A percentile compares a stretch with the other conserved stretches of the same genome.
Conservation (phyloP, 2,113 vertebrate genomes). For the Salvelinus namaycush region DNA sequence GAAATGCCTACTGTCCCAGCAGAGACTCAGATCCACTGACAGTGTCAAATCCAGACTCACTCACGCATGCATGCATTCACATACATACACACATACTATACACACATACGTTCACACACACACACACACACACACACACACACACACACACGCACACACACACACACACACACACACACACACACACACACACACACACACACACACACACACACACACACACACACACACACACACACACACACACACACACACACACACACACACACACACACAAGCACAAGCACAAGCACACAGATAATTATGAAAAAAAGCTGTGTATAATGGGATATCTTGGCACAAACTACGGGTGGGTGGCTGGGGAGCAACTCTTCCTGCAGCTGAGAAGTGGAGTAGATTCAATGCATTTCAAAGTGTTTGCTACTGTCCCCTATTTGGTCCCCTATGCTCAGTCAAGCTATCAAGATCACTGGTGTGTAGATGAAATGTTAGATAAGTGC, state of each 20-base stretch:
- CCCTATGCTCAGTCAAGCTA: conserved; percentile 3
- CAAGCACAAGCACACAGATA: conserved; percentile 19
- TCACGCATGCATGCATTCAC: background rate
- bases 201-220: background rate
- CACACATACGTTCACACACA: background rate
- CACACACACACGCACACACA: background rate
- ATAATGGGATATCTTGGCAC: conserved; percentile 37
- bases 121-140: background rate
- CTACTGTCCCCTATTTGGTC: background rate
- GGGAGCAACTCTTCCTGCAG: conserved; percentile 30
- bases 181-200: background rate
- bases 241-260: background rate
- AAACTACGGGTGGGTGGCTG: conserved; percentile 22
- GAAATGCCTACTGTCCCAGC: too few species aligned
- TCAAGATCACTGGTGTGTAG: conserved; percentile 19
- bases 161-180: background rate
- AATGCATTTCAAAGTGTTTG: conserved; percentile 34
- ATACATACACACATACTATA: background rate
- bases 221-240: conserved; percentile 1
- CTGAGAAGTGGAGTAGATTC: conserved; percentile 34
- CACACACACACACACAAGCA: background rate
- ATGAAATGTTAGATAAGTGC: conserved; percentile 22
- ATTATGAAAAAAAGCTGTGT: conserved; percentile 50
- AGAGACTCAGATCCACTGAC: too few species aligned
- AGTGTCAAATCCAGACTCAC: too few species aligned